Base-by-base conservation (phyloP, 2,113 vertebrate species). In the Sturnus vulgaris region DNA sequence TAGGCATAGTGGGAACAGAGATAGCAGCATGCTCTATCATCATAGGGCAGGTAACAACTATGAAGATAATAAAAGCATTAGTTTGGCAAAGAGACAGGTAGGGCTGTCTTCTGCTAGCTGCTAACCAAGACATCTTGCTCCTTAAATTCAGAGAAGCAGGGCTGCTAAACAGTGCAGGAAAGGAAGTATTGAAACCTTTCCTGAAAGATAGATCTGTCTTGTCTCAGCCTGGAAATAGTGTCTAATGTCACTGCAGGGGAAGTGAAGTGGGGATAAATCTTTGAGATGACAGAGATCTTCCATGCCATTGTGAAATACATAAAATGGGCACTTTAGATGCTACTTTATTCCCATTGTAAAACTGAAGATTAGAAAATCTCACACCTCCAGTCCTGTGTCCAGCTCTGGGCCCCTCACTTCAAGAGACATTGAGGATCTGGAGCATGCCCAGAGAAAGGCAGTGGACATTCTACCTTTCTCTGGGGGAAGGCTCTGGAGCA, bases 311-410 rank as follows among this genome's bases (percentile, higher is more conserved):
- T 21, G 20, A 55, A 92, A 70, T 46, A 63, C 1, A n/a, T 47
- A 27, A 59, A 66, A 84, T 53, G 9, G 53, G 42, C 20, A 73
- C 15, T 53, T 70, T 55, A 50, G 25, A 28, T 52, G 15, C 49
- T 49, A 23, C 2, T 64, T 39, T 52, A 64, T 63, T 82, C 22
- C 49, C 57, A 2, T 2, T 30, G 17, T 42, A 71, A 56, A 76
- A 59, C 0, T 25, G 31, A 69, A 60, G 15, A 55, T 60, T 15
- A 81, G 16, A 73, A 77, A 37, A 59, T 68, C 37, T 59, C 63
- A 25, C 33, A 68, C 13, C 61, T 52, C 17, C 7, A 68, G 37
- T 50, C 31, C 21, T 2, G 0, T 0, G 0, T 50, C 25, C 44
- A 59, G 21, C 44, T 86, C 37, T 37, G 61, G 40, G 35, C 24